Percentiles rank a stretch among this genome's conserved stretches.
phyloP scores from a whole-genome alignment of 2,113 vertebrate species.

The Rhabdornis inornatus region DNA sequence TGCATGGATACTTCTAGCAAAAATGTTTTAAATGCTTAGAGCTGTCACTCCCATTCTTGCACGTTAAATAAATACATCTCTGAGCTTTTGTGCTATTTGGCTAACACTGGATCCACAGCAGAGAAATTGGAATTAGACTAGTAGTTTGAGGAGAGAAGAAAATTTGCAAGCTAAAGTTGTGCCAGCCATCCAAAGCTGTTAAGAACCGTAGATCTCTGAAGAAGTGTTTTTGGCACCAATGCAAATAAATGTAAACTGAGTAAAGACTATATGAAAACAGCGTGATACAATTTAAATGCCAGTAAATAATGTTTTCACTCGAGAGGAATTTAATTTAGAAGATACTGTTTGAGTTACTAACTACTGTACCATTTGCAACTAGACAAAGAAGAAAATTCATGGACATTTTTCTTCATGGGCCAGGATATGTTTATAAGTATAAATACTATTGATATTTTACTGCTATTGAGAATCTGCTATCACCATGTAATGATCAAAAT shows the following conservation, averaged over 20 bases:
- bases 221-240: background rate
- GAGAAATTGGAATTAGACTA: background rate
- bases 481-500: background rate
- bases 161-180: background rate
- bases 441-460: background rate
- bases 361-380: background rate
- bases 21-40: background rate
- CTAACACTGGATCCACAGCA: background rate
- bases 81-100: background rate
- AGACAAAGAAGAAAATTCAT: background rate
- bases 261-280: conserved; percentile 30
- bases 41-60: background rate
- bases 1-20: background rate
- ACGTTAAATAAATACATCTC: background rate
- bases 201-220: background rate
- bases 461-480: background rate
- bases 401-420: background rate
- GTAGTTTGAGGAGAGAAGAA: background rate
- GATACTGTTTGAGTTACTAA: background rate
- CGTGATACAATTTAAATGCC: conserved; percentile 20
- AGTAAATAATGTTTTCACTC: background rate
- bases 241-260: conserved; percentile 15
- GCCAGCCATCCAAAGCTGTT: background rate
- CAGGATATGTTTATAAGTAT: background rate
- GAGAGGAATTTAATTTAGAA: conserved; percentile 31